Evolutionary conservation across 2,888 invertebrate genomes (phyloP).

Genomic region (Arrhopalites spinosus): DNA sequence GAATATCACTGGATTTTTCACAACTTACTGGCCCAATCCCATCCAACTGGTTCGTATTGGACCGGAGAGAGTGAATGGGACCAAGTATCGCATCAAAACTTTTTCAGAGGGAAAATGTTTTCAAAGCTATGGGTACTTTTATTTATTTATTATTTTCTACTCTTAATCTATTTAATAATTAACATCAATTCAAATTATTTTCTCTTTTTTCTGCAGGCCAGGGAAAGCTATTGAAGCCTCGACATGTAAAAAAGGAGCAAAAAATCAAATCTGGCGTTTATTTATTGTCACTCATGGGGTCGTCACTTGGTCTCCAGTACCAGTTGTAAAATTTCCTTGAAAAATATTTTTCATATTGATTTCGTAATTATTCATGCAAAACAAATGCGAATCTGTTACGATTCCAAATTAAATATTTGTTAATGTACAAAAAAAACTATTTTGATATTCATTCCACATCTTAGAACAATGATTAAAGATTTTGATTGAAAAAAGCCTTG

Average conservation of each 20-base stretch:
- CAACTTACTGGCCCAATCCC: slow-evolving; percentile 39
- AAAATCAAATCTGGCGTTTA: slow-evolving; percentile 4
- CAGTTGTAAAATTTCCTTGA: not conserved
- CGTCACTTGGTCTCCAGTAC: not conserved
- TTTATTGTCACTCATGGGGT: not conserved
- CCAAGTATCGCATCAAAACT: not conserved
- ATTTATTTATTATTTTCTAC: not conserved
- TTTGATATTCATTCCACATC: no score
- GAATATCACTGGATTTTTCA: slow-evolving; percentile 40
- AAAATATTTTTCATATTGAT: no score
- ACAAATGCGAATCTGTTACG: no score
- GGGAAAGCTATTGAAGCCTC: not conserved
- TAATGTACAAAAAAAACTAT: no score
- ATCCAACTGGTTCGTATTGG: slow-evolving; percentile 28
- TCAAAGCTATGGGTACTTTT: slow-evolving; percentile 6
- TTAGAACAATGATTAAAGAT: no score
- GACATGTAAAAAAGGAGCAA: not conserved
- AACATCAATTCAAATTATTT: not conserved
- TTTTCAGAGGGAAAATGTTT: not conserved
- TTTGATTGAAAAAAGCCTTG: no score
- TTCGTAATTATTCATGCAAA: no score
- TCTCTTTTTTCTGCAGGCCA: not conserved
- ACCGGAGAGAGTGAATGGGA: not conserved
- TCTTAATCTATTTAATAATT: not conserved
- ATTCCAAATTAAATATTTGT: no score